Base-by-base conservation (phyloP, 2,113 vertebrate species). In the Brevimyrus niger region DNA sequence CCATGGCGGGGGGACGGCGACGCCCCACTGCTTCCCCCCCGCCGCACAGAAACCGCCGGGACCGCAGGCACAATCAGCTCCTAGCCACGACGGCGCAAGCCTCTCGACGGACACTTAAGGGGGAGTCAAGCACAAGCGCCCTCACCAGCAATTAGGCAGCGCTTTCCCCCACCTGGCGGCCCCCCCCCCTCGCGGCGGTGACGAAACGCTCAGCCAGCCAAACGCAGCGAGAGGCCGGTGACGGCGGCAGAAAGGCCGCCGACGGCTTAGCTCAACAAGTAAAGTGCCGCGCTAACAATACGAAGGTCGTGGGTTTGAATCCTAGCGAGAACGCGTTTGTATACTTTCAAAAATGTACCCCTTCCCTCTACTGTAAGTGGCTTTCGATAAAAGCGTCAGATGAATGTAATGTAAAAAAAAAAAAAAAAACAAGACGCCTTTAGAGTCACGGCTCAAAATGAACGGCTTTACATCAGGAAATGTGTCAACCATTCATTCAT, bases 91-190 rank as follows among this genome's bases (percentile, higher is more conserved):
- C 50, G 50, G 38, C 38, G 17, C 19, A 19, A 87, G 15, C 88
- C 80, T 90, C 85, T 90, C 85, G 9, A 90, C 23, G n/a, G 65
- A 47, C 86, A 61, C 84, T 90, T 90, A 90, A 87, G 35, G 82
- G 3, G 9, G 88, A 89, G 85, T 90, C 85, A 87, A 87, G 89
- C 31, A 69, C 61, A 80, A 87, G 89, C 10, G 11, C 65, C 19
- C 89, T 87, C 61, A 55, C 46, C 21, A 31, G 85, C 61, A 90
- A 90, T 90, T 90, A 90, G 85, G 35, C 19, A 55, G 42, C 19
- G 51, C 38, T 55, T 53, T n/a, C 50, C 46, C 31, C 46, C 35
- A 15, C 46, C 47, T 51, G 61, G 35, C 3, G 31, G 19, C 38
- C 85, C 73, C 73, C 38, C 65, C 86, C 61, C 50, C 10, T 48